A percentile compares a stretch with the other conserved stretches of the same genome.
phyloP scores from a whole-genome alignment of 2,888 invertebrate genomes.

The Torymus aiolomorphi region DNA sequence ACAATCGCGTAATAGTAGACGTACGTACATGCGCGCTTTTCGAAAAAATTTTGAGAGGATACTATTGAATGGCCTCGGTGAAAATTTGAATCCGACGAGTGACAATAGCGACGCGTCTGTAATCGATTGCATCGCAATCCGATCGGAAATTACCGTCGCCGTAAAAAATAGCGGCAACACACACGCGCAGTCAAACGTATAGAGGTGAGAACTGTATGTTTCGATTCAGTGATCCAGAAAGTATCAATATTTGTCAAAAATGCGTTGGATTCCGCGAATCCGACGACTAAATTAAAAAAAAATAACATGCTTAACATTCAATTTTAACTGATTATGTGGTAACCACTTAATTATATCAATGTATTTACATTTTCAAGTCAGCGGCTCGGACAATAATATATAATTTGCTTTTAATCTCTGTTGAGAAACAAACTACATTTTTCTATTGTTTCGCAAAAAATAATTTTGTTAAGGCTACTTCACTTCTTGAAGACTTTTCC shows the following conservation, averaged over 20 bases:
- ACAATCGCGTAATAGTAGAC: no score
- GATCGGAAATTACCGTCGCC: slow-evolving; percentile 31
- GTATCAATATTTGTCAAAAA: slow-evolving; percentile 12
- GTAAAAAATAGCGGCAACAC: slow-evolving; percentile 18
- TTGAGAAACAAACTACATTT: no score
- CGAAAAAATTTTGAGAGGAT: background rate
- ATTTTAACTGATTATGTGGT: no score
- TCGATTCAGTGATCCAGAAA: slow-evolving; percentile 27
- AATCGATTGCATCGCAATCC: slow-evolving; percentile 32
- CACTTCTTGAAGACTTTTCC: no score
- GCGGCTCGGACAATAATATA: no score
- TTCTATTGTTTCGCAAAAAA: no score
- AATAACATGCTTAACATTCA: background rate
- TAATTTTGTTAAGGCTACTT: no score
- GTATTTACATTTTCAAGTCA: no score
- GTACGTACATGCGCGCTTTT: background rate
- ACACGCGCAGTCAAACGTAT: background rate
- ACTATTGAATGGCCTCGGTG: background rate
- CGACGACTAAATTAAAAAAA: background rate
- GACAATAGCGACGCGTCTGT: slow-evolving; percentile 8
- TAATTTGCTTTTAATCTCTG: no score
- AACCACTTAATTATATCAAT: no score
- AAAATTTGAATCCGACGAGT: background rate
- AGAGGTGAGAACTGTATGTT: slow-evolving; percentile 27
- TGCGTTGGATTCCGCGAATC: no score